Evolutionary conservation across 2,113 vertebrate species (phyloP).

Genomic region (Phalacrocorax pelagicus): DNA sequence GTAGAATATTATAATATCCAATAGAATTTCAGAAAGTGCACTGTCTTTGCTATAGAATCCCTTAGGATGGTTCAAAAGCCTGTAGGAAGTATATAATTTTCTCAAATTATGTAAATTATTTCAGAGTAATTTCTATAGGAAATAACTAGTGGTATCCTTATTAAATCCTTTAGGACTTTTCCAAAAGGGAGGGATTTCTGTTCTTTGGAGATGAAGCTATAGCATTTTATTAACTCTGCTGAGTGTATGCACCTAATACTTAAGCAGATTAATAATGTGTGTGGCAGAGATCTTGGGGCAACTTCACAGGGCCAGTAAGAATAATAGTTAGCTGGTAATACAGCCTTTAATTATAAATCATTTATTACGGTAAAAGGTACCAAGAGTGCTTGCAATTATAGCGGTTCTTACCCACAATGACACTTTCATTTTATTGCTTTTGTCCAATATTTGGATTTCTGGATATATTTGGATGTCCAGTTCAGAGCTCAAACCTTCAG

Average conservation of each 20-base stretch:
- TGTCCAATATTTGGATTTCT: neutral
- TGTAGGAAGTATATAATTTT: constrained; percentile 45
- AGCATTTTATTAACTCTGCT: constrained; percentile 55
- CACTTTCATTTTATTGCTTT: neutral
- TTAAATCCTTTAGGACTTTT: constrained; percentile 69
- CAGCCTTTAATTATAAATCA: constrained; percentile 36
- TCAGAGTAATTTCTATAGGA: constrained; percentile 67
- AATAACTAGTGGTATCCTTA: constrained; percentile 62
- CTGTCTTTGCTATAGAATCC: constrained; percentile 48
- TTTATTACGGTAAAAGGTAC: neutral
- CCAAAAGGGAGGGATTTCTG: constrained; percentile 58
- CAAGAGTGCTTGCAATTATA: neutral
- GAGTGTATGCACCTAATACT: constrained; percentile 53
- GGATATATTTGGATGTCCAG: neutral
- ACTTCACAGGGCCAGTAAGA: constrained; percentile 34
- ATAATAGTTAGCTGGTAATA: constrained; percentile 27
- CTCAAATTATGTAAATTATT: constrained; percentile 67
- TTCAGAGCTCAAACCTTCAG: neutral
- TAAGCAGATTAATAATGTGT: constrained; percentile 57
- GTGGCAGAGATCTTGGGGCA: constrained; percentile 23
- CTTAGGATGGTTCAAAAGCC: constrained; percentile 38
- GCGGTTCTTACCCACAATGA: neutral
- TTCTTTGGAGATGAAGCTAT: constrained; percentile 47
- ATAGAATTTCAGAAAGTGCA: neutral
- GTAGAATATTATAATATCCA: constrained; percentile 16